These are phyloP conservation scores for Metopolophium dirhodum DNA, from an alignment of 1,140 invertebrate species.

Conservation along the genomic window DNA sequence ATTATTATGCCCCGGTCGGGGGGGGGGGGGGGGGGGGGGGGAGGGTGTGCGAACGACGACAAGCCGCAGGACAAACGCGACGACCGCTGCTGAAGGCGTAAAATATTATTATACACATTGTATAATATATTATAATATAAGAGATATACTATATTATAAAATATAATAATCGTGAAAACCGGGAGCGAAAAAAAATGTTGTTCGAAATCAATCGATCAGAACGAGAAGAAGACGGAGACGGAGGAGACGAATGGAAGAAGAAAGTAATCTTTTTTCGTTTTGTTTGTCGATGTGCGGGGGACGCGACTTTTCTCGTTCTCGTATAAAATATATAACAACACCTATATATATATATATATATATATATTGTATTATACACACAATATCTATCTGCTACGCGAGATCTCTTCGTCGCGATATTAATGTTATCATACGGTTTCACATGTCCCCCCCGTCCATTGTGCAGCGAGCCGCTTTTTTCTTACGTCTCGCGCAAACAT, in stretches of 20 bases:
- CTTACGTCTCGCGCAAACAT: background rate
- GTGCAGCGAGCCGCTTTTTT: background rate
- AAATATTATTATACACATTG: too few species aligned
- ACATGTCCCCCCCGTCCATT: slow-evolving; percentile 12
- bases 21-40: background rate
- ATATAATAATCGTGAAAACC: slow-evolving; percentile 34
- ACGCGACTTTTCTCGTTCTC: background rate
- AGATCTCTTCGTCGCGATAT: background rate
- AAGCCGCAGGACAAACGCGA: background rate
- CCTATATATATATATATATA: too few species aligned
- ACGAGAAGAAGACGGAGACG: background rate
- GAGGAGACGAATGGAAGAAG: background rate
- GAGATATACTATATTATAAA: too few species aligned
- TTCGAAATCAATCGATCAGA: slow-evolving; percentile 53
- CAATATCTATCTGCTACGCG: background rate
- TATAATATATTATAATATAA: too few species aligned
- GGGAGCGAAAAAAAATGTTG: background rate
- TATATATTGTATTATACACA: background rate
- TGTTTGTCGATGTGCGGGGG: background rate
- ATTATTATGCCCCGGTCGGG: background rate
- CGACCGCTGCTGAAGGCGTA: background rate
- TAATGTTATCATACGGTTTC: background rate
- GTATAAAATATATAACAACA: too few species aligned
- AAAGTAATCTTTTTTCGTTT: slow-evolving; percentile 4
- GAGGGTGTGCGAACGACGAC: background rate